Percentiles rank a stretch among this genome's conserved stretches.
Evolutionary conservation across 2,888 invertebrate genomes (phyloP).

Genomic region (Rhamnusium bicolor): DNA sequence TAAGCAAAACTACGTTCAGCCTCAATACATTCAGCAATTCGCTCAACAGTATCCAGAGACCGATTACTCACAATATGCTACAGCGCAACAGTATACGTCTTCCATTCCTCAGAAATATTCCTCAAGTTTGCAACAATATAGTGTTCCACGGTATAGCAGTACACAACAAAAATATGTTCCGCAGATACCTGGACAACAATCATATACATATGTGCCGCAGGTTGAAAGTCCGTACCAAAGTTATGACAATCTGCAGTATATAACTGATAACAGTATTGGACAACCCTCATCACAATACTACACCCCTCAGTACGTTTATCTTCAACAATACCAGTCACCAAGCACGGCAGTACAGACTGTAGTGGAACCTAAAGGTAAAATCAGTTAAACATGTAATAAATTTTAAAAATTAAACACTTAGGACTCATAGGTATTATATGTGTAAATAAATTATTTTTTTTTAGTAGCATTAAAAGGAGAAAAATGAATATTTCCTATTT

Average conservation of each 20-base stretch:
- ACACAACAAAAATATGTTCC: conserved; percentile 41
- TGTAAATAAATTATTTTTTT: too few relatives aligned
- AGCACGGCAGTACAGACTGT: conserved; percentile 64
- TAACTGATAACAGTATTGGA: conserved; percentile 62
- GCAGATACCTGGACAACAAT: conserved; percentile 32
- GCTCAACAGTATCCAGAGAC: conserved; percentile 17
- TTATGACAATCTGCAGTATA: conserved; percentile 62
- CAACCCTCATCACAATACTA: conserved; percentile 47
- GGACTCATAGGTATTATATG: too few relatives aligned
- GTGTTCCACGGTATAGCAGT: conserved; percentile 61
- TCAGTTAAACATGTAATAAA: too few relatives aligned
- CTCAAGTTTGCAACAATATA: conserved; percentile 47
- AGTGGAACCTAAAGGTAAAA: conserved; percentile 63
- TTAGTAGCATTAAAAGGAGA: too few relatives aligned
- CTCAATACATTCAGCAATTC: conserved; percentile 44
- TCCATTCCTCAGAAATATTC: conserved; percentile 36
- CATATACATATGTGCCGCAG: conserved; percentile 49
- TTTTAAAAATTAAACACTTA: too few relatives aligned
- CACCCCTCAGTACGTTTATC: conserved; percentile 62
- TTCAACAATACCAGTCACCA: conserved; percentile 63
- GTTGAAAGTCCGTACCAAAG: conserved; percentile 55
- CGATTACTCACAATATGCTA: conserved; percentile 53
- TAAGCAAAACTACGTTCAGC: conserved; percentile 52
- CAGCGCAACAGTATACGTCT: conserved; percentile 58
- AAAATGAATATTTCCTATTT: too few relatives aligned